Evolutionary conservation across 2,113 vertebrate genomes (phyloP).

Genomic region (Cynoglossus semilaevis): DNA sequence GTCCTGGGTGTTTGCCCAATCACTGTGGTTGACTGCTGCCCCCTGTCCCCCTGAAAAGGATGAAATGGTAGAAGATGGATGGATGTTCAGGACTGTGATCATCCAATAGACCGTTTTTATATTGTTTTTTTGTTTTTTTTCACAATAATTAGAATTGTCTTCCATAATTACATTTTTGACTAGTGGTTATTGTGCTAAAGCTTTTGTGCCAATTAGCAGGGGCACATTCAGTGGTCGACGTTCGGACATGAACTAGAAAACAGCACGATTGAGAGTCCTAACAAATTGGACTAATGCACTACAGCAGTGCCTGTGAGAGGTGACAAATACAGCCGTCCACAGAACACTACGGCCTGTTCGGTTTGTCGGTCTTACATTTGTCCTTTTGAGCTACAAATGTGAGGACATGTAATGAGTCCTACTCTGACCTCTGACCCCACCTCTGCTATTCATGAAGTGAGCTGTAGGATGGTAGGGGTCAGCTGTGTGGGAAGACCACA

Average conservation of each 20-base stretch:
- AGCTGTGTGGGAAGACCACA: constrained; percentile 9
- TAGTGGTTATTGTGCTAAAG: constrained; percentile 7
- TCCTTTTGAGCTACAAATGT: too few relatives aligned
- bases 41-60: too few relatives aligned
- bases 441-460: constrained; percentile 7
- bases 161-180: background rate
- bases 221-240: background rate
- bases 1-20: too few relatives aligned
- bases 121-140: too few relatives aligned
- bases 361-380: too few relatives aligned
- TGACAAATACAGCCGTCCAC: background rate
- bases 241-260: background rate
- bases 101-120: too few relatives aligned
- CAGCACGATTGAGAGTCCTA: background rate
- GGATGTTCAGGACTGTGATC: too few relatives aligned
- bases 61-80: too few relatives aligned
- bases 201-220: background rate
- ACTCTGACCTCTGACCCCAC: constrained; percentile 4
- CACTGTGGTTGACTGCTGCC: too few relatives aligned
- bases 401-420: background rate
- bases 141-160: too few relatives aligned
- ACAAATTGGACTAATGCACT: constrained; percentile 1
- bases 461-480: too few relatives aligned
- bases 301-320: background rate
- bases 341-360: background rate